Percentiles rank a stretch among this genome's conserved stretches.
Evolutionary conservation across 1,140 invertebrate species (phyloP).

Genomic region (Euura saliciscinereae): DNA sequence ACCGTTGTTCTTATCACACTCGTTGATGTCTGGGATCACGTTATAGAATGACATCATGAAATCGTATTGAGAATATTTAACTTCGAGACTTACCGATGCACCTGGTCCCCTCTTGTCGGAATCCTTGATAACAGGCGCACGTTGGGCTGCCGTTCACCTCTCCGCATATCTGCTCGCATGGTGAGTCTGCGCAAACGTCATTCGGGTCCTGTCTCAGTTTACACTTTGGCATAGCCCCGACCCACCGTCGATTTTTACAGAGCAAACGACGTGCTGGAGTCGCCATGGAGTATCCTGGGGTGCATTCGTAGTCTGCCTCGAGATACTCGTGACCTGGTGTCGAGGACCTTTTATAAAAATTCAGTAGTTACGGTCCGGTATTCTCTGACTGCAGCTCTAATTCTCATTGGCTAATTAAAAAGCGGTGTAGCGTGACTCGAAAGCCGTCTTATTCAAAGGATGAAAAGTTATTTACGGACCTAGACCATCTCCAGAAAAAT

Average conservation of each 20-base stretch:
- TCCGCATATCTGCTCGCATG: conserved; percentile 58
- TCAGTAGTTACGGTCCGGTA: too few species aligned
- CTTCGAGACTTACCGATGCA: conserved; percentile 47
- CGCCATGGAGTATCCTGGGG: conserved; percentile 44
- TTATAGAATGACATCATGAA: background rate
- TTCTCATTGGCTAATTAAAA: too few species aligned
- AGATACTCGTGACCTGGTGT: conserved; percentile 52
- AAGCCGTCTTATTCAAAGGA: too few species aligned
- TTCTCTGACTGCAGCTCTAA: too few species aligned
- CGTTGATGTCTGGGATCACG: conserved; percentile 72
- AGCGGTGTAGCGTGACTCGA: too few species aligned
- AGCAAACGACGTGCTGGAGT: conserved; percentile 42
- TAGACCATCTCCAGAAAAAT: too few species aligned
- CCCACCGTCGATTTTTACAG: conserved; percentile 52
- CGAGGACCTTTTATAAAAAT: conserved; percentile 45
- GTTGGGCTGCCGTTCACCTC: conserved; percentile 52
- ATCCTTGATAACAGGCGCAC: conserved; percentile 60
- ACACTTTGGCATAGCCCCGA: conserved; percentile 51
- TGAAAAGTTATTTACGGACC: too few species aligned
- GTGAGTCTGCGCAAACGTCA: conserved; percentile 40
- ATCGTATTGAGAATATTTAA: conserved; percentile 1
- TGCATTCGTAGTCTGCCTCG: conserved; percentile 57
- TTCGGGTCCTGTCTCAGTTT: conserved; percentile 41
- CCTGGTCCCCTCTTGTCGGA: conserved; percentile 42
- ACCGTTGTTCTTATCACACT: conserved; percentile 76